Evolutionary conservation across 2,888 invertebrate species (phyloP), one percentile per base, ranked within the genome.

Genomic region (Meteorus cinctellus): DNA sequence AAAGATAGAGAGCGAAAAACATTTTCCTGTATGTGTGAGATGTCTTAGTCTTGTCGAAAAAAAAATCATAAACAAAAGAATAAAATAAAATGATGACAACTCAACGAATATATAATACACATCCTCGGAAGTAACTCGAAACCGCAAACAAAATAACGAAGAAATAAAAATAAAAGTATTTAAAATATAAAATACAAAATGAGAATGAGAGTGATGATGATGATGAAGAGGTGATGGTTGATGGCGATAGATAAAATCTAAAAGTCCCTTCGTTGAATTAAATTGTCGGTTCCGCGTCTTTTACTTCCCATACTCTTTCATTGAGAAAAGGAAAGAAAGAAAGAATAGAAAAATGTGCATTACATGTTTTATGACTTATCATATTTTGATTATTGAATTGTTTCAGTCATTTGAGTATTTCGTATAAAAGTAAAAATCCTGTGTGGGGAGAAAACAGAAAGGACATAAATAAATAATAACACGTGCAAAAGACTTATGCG

Each of bases 1-100:
- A 27, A 60, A 8, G 51, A 41, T 71, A 72, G 41, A 65, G 63
- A 68, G 48, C 48, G 76, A 75, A 72, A 85, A 86, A 87, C 85
- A 78, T 72, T 85, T 48, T 16, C 16, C 4, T 48, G 16, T n/a
- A 6, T 48, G 48, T n/a, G 16, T 48, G n/a, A 16, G 16, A 24
- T 48, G 48, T 6, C 4, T 16, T 4, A 48, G 48, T 48, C 31
- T 34, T 63, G n/a, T 31, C n/a, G n/a, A n/a, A 34, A 36, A n/a
- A 36, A 19, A 19, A 8, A 19, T 4, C 0, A 34, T 8, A 19
- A 36, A 36, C 19, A n/a, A 19, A 36, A 16, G 6, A 55, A 19
- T 19, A 19, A 8, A 41, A 41, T 3, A 8, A 19, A 19, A 34
- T 0, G 10, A 55, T 19, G 19, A n/a, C 55, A 19, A 19, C 19